These are phyloP conservation scores for Glaucopsyche alexis DNA, from an alignment of 2,888 invertebrate genomes.

Conservation along the genomic window DNA sequence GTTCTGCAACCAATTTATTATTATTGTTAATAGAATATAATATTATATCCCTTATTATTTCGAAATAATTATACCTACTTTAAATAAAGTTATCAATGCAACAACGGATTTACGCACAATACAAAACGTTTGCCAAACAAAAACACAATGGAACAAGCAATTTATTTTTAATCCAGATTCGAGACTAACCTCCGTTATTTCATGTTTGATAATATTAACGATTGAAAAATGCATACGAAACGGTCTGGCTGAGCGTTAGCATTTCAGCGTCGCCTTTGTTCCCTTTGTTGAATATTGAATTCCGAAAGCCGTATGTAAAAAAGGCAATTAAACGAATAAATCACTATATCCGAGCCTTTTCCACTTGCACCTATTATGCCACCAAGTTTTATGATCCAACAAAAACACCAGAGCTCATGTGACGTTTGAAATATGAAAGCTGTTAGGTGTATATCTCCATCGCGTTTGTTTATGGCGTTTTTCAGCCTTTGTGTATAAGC, in stretches of 20 bases:
- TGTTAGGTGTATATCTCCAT: conserved; percentile 71
- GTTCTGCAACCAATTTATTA: no score
- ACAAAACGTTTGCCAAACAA: background rate
- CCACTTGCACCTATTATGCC: conserved; percentile 52
- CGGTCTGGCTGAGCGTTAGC: conserved; percentile 42
- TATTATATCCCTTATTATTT: background rate
- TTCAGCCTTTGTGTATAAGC: conserved; percentile 55
- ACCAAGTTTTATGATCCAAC: conserved; percentile 54
- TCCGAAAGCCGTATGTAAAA: conserved; percentile 58
- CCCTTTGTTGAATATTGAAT: conserved; percentile 72
- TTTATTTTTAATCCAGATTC: conserved; percentile 28
- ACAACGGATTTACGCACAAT: background rate
- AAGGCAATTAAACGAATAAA: conserved; percentile 73
- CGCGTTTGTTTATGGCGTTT: conserved; percentile 63
- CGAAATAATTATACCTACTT: background rate
- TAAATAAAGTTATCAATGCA: background rate
- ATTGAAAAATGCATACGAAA: conserved; percentile 27
- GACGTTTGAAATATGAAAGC: conserved; percentile 74
- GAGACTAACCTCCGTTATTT: conserved; percentile 24
- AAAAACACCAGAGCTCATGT: conserved; percentile 47
- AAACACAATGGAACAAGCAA: conserved; percentile 15
- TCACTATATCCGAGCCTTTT: conserved; percentile 63
- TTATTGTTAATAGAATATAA: background rate
- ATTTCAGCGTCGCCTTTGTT: conserved; percentile 52
- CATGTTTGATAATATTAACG: conserved; percentile 33